Conservation (phyloP, 1,140 invertebrate genomes). For the Caenorhabditis remanei region DNA sequence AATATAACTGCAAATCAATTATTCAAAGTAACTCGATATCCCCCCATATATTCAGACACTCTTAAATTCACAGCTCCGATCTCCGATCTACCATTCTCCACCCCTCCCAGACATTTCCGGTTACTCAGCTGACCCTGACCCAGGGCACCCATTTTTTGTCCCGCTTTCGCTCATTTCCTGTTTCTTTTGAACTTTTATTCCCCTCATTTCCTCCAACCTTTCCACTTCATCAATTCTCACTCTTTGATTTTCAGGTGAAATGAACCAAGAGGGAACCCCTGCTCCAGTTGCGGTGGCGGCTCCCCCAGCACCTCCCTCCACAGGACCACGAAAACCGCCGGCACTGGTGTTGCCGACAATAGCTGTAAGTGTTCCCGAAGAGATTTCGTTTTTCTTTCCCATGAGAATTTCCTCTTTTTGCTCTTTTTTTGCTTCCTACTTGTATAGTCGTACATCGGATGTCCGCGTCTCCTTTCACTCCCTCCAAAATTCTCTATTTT, state of each 20-base stretch:
- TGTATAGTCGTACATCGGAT: not conserved
- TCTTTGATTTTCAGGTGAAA: not conserved
- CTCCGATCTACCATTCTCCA: no score
- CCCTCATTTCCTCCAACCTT: not conserved
- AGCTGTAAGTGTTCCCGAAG: constrained; percentile 13
- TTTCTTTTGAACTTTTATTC: not conserved
- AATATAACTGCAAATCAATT: no score
- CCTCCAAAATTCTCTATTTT: no score
- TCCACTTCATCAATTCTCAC: not conserved
- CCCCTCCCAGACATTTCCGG: no score
- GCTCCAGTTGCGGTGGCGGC: not conserved
- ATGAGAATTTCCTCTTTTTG: not conserved
- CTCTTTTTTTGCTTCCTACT: not conserved
- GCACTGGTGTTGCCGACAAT: constrained; percentile 23
- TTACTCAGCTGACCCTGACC: no score
- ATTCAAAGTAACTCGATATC: no score
- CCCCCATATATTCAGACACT: no score
- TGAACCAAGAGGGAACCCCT: not conserved
- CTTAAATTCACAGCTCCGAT: no score
- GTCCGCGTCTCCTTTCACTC: not conserved
- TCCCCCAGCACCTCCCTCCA: not conserved
- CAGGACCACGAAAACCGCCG: constrained; percentile 11
- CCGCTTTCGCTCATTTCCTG: not conserved
- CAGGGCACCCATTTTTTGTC: no score
- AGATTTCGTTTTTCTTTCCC: not conserved